Evolutionary conservation across 2,113 vertebrate species (phyloP), one percentile per base, ranked within the genome.

Genomic region (Kobus ellipsiprymnus): DNA sequence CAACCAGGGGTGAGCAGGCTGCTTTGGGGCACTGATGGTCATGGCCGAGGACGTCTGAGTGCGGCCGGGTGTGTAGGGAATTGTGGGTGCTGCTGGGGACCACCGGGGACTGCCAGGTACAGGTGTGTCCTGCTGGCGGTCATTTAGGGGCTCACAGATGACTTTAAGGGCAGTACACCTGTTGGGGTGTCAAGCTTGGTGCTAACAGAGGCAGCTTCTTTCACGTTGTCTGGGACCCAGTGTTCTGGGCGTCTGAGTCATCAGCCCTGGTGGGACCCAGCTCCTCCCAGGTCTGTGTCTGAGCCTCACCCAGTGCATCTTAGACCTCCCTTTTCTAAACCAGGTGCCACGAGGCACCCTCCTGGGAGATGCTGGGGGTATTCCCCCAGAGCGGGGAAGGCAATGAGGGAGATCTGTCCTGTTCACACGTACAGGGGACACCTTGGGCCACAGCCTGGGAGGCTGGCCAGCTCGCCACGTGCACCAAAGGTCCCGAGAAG

Each of bases 301-400:
- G 29, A 6, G 46, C 7, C 1, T 71, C 2, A 5, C 0, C 7
- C 27, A 0, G 0, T 1, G 29, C n/a, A 2, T 1, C 13, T 2
- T 6, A n/a, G 44, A 7, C 4, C 2, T 0, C 46, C 50, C 11
- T 16, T 3, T 15, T 14, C 89, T 9, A n/a, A 36, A 8, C 54
- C 46, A 27, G 86, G 6, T 7, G 21, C 60, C 46, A 9, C 0
- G 1, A 40, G 8, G 11, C 25, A 5, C 25, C 1, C 33, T 48
- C 25, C 33, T 30, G 4, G 50, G 36, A 57, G 36, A 36, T 7
- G 59, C 30, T 2, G 23, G 50, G 6, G 11, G 21, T 5, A 6
- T 1, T 17, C 5, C 15, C 48, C 3, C 1, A 33, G 33, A 55
- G 40, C 2, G 4, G 50, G 16, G 29, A 33, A 40, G n/a, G 44